Percentiles rank a stretch among this genome's conserved stretches.
phyloP scores from a whole-genome alignment of 2,888 invertebrate genomes.

The Piscicola geometra region DNA sequence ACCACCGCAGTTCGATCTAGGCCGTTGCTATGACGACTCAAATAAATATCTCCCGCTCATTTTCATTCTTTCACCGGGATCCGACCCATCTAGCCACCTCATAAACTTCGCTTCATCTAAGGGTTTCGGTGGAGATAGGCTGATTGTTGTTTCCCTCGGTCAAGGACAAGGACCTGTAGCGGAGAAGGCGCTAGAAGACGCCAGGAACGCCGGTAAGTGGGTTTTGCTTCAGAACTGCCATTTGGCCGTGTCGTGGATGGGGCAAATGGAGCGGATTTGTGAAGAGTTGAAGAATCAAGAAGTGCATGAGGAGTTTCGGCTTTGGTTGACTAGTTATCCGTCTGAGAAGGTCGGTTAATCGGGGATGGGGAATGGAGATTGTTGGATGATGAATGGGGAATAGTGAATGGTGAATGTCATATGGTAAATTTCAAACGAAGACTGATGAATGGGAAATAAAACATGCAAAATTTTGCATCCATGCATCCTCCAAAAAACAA shows the following conservation, averaged over 20 bases:
- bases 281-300: conserved; percentile 73
- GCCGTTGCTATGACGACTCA: conserved; percentile 77
- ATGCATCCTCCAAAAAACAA: neutral
- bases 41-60: conserved; percentile 79
- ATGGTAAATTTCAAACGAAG: too few species aligned
- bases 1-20: conserved; percentile 81
- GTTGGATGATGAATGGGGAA: too few species aligned
- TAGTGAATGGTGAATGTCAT: too few species aligned
- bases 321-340: conserved; percentile 87
- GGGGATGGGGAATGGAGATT: too few species aligned
- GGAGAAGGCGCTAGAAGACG: conserved; percentile 76
- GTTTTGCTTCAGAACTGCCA: conserved; percentile 92
- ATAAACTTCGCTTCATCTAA: conserved; percentile 88
- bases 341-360: conserved; percentile 61
- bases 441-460: neutral
- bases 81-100: conserved; percentile 82
- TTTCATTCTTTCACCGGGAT: conserved; percentile 84
- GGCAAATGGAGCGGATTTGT: conserved; percentile 79
- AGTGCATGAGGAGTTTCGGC: conserved; percentile 80
- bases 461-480: neutral
- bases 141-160: conserved; percentile 74
- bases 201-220: conserved; percentile 79
- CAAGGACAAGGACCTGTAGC: conserved; percentile 78
- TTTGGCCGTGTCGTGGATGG: conserved; percentile 90
- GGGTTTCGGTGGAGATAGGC: conserved; percentile 57